Evolutionary conservation across 2,113 vertebrate genomes (phyloP), one percentile per base, ranked within the genome.

Genomic region (Barbus barbus): DNA sequence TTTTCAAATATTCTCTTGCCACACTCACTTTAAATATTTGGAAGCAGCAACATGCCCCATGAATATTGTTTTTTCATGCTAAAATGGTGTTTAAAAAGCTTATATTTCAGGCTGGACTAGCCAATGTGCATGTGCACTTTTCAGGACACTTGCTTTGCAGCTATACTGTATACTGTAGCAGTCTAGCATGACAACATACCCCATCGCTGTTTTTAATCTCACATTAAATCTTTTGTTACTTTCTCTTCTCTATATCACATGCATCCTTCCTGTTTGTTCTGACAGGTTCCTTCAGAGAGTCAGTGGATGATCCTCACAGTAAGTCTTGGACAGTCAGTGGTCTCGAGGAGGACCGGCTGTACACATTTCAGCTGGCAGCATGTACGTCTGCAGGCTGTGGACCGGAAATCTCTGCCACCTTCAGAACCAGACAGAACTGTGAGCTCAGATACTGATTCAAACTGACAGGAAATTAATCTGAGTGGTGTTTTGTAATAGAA

Each of bases 311-410:
- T 36, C 89, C 89, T 33, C 71, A 3, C 3, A 80, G 22, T 16
- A 94, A 91, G 86, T 88, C 74, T 26, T 51, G 91, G 36, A 91
- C 81, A 12, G 65, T 92, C 1, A 38, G 81, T 0, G 82, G 72
- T 69, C 88, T 94, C 38, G 16, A 79, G 72, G 87, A 85, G 53
- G 72, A 81, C 63, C 84, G 71, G 24, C 56, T 78, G 12, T 93
- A 93, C 69, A 31, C 3, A 22, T 83, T 90, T 41, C 84, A 5
- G 24, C 84, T 93, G 80, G 88, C 91, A 0, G 88, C 89, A 4
- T 87, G 90, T 71, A 90, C 90, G 3, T 83, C 65, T n/a, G 81
- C 24, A 1, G 92, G 92, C 38, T 86, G 86, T 18, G 92, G 92
- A 46, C 44, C 58, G 1, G 13, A 75, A 3, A 83, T 76, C 41